A percentile compares a stretch with the other conserved stretches of the same genome.
Evolutionary conservation across 2,888 invertebrate species (phyloP).

Genomic region (Macrophya alboannulata): DNA sequence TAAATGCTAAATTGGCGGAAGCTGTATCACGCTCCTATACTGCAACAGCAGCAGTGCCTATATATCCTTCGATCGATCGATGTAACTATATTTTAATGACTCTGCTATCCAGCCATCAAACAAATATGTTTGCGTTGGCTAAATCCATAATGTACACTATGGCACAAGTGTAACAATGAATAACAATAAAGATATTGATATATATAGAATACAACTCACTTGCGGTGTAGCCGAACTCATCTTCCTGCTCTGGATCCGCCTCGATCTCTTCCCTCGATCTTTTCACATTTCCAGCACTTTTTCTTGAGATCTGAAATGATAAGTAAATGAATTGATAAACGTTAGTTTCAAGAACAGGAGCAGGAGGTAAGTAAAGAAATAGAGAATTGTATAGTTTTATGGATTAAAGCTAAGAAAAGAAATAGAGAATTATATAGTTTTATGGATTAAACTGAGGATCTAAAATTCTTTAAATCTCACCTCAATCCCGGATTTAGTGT

Average conservation of each 20-base stretch:
- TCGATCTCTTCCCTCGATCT: slow-evolving; percentile 89
- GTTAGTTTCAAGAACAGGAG: no score
- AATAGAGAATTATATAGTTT: background rate
- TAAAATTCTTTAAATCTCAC: slow-evolving; percentile 68
- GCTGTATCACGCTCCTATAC: background rate
- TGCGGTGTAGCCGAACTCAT: slow-evolving; percentile 96
- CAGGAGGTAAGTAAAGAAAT: no score
- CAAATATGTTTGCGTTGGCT: slow-evolving; percentile 1
- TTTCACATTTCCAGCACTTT: slow-evolving; percentile 93
- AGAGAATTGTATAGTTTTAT: no score
- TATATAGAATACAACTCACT: slow-evolving; percentile 87
- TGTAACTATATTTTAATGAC: background rate
- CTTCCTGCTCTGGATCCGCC: slow-evolving; percentile 93
- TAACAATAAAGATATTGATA: background rate
- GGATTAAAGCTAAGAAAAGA: no score
- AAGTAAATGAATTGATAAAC: slow-evolving; percentile 45
- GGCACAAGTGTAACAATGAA: background rate
- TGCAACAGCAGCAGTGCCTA: no score
- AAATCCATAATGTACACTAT: background rate
- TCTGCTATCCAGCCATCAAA: background rate
- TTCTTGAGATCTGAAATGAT: slow-evolving; percentile 89
- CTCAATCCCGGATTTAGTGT: slow-evolving; percentile 90
- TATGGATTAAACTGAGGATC: background rate
- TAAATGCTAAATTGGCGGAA: background rate
- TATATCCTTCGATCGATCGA: background rate